Conservation (phyloP, 2,888 invertebrate genomes). For the Branchellion lobata region DNA sequence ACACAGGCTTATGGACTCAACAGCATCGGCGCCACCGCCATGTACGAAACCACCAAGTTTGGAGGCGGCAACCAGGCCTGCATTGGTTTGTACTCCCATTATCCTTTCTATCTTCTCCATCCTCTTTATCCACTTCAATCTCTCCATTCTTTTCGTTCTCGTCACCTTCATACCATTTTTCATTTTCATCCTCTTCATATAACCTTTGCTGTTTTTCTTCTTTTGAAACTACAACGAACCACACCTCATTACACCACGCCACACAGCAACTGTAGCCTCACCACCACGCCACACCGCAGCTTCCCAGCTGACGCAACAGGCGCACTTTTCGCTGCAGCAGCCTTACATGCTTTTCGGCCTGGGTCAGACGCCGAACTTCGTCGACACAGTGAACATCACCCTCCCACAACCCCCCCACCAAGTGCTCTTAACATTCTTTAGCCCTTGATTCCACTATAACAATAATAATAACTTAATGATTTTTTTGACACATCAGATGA, state of each 20-base stretch:
- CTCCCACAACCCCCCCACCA: slow-evolving; percentile 55
- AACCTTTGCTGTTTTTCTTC: background rate
- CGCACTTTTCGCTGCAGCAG: slow-evolving; percentile 85
- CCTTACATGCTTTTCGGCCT: slow-evolving; percentile 94
- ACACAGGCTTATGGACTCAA: slow-evolving; percentile 71
- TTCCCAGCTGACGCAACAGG: slow-evolving; percentile 85
- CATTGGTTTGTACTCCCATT: slow-evolving; percentile 62
- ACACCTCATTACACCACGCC: too few relatives aligned
- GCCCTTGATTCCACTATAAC: too few relatives aligned
- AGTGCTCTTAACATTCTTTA: background rate
- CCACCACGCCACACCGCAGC: slow-evolving; percentile 63
- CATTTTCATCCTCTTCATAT: too few relatives aligned
- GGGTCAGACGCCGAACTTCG: slow-evolving; percentile 96
- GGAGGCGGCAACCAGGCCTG: slow-evolving; percentile 79
- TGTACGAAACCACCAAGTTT: slow-evolving; percentile 83
- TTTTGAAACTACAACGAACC: background rate
- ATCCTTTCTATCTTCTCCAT: too few relatives aligned
- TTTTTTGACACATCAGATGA: background rate
- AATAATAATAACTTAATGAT: background rate
- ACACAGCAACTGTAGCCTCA: too few relatives aligned
- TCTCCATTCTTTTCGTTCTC: too few relatives aligned
- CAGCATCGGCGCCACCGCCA: slow-evolving; percentile 84
- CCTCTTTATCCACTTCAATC: too few relatives aligned
- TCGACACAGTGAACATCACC: slow-evolving; percentile 82
- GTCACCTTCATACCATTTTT: too few relatives aligned